These are phyloP conservation scores for Beroe forskalii DNA, from an alignment of 37 sponge, comb jelly and placozoan species.

Conservation along the genomic window DNA sequence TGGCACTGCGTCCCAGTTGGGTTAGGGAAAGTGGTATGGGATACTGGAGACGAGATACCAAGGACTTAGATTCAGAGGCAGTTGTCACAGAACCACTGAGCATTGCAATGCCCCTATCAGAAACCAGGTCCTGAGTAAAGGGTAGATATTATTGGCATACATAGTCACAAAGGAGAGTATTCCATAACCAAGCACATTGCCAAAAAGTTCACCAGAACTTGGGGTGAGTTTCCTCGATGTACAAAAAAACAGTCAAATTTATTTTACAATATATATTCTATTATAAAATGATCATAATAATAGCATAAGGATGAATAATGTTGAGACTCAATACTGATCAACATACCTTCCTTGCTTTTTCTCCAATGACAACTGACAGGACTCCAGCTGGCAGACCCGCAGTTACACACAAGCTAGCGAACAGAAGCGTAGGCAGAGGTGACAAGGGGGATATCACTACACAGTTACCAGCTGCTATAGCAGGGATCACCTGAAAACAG, in stretches of 20 bases:
- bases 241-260: too few relatives aligned
- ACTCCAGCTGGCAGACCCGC: conserved; percentile 93
- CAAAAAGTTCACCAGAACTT: too few relatives aligned
- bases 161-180: too few relatives aligned
- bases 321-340: too few relatives aligned
- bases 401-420: conserved; percentile 98
- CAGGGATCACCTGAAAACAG: background rate
- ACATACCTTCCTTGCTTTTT: background rate
- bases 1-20: background rate
- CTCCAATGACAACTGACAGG: background rate
- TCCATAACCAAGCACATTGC: too few relatives aligned
- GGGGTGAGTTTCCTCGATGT: too few relatives aligned
- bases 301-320: too few relatives aligned
- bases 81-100: background rate
- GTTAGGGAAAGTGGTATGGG: background rate
- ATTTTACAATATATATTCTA: too few relatives aligned
- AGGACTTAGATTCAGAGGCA: background rate
- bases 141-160: too few relatives aligned
- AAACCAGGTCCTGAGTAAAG: background rate
- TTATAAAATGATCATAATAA: too few relatives aligned
- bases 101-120: conserved; percentile 8
- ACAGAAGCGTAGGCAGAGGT: conserved; percentile 82
- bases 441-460: background rate
- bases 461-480: conserved; percentile 29
- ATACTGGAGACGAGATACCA: background rate